phyloP scores from a whole-genome alignment of 2,113 vertebrate genomes.

The Sphaerodactylus townsendi region DNA sequence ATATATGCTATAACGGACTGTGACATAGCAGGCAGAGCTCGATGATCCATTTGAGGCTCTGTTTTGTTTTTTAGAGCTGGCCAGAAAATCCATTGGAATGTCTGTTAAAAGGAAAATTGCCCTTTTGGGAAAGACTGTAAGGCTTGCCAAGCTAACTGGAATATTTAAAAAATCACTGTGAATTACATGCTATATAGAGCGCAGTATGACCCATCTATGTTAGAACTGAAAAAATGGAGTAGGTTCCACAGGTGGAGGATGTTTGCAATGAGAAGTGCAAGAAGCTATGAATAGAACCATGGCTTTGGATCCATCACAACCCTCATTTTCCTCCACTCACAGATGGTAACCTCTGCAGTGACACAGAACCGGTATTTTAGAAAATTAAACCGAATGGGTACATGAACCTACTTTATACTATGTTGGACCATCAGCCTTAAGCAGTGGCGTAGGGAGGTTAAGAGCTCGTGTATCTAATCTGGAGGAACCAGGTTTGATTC shows the following conservation, averaged over 20 bases:
- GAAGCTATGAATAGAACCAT: not conserved
- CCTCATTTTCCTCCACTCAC: not conserved
- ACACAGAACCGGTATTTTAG: not conserved
- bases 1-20: too few species aligned
- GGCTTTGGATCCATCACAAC: not conserved
- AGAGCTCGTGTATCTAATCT: too few species aligned
- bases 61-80: not conserved
- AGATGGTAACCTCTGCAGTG: not conserved
- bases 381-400: not conserved
- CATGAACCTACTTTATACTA: not conserved
- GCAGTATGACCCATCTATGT: not conserved
- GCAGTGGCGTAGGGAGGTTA: too few species aligned
- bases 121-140: not conserved
- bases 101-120: too few species aligned
- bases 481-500: too few species aligned
- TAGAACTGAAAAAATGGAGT: not conserved
- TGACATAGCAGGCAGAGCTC: too few species aligned
- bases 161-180: not conserved
- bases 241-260: not conserved
- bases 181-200: not conserved
- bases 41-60: too few species aligned
- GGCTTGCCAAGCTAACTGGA: not conserved
- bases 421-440: too few species aligned
- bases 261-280: not conserved
- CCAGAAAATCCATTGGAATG: not conserved